Evolutionary conservation across 1,140 invertebrate genomes (phyloP).

Genomic region (Radopholus similis): DNA sequence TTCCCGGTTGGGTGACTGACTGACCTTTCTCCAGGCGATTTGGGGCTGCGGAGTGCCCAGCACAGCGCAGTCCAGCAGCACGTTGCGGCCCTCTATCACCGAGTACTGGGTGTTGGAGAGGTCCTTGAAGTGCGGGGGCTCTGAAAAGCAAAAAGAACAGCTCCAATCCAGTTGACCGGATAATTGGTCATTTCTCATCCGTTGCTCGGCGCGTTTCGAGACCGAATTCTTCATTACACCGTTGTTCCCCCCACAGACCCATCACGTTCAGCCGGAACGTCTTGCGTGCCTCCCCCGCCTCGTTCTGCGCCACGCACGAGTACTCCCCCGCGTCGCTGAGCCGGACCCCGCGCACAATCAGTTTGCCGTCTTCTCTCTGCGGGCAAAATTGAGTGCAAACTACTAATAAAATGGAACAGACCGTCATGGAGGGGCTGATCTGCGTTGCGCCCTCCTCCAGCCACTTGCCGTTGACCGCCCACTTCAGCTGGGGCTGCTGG

Average conservation of each 20-base stretch:
- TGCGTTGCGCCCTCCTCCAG: slow-evolving; percentile 17
- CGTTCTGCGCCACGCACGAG: slow-evolving; percentile 58
- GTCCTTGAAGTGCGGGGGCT: slow-evolving; percentile 50
- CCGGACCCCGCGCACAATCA: slow-evolving; percentile 18
- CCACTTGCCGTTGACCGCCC: slow-evolving; percentile 35
- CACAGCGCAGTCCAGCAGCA: slow-evolving; percentile 62
- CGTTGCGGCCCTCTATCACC: slow-evolving; percentile 61
- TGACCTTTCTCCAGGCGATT: slow-evolving; percentile 62
- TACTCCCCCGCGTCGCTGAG: slow-evolving; percentile 57
- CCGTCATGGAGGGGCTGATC: slow-evolving; percentile 1
- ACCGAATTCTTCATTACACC: background rate
- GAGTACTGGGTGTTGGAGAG: slow-evolving; percentile 48
- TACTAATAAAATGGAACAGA: slow-evolving; percentile 4
- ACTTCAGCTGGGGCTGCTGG: slow-evolving; percentile 23
- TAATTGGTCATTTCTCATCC: no score
- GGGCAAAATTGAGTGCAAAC: background rate
- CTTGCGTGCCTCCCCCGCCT: slow-evolving; percentile 57
- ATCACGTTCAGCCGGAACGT: slow-evolving; percentile 61
- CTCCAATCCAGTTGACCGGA: background rate
- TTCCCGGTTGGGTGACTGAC: no score
- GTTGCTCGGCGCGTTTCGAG: no score
- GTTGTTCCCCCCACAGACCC: slow-evolving; percentile 56
- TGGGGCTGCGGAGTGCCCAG: slow-evolving; percentile 62
- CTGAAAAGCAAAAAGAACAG: slow-evolving; percentile 33
- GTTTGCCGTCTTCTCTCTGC: slow-evolving; percentile 5